A percentile compares a stretch with the other conserved stretches of the same genome.
Evolutionary conservation across 2,888 invertebrate species (phyloP).

Genomic region (Poecilobothrus nobilitatus): DNA sequence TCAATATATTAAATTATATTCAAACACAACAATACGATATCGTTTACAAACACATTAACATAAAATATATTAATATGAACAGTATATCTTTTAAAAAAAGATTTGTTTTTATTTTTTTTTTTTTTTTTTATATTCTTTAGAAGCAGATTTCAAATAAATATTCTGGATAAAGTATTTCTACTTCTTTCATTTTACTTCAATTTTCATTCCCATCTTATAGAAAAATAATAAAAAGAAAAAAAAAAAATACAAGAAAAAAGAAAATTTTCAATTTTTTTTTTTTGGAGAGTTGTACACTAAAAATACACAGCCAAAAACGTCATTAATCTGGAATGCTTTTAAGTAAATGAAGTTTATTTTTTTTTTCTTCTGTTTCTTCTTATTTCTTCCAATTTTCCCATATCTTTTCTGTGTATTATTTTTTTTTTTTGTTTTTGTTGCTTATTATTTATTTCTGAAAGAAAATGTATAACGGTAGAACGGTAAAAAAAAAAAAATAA

Average conservation of each 20-base stretch:
- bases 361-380: neutral
- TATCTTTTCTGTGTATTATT: neutral
- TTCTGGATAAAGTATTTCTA: neutral
- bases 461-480: too few species aligned
- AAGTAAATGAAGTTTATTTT: neutral
- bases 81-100: neutral
- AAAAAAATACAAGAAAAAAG: too few species aligned
- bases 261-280: neutral
- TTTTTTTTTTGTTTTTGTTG: too few species aligned
- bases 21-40: too few species aligned
- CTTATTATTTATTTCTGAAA: too few species aligned
- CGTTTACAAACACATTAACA: neutral
- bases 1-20: too few species aligned
- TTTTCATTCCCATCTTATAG: neutral
- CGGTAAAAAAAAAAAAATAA: too few species aligned
- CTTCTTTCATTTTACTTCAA: neutral
- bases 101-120: neutral
- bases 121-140: neutral
- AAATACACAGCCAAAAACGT: neutral
- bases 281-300: neutral
- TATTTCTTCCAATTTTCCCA: neutral
- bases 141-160: neutral
- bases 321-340: constrained; percentile 6
- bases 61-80: too few species aligned
- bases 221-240: neutral